Percentiles rank a stretch among this genome's conserved stretches.
These are phyloP conservation scores for Callospermophilus lateralis DNA, from an alignment of 2,113 vertebrate species.

Conservation along the genomic window DNA sequence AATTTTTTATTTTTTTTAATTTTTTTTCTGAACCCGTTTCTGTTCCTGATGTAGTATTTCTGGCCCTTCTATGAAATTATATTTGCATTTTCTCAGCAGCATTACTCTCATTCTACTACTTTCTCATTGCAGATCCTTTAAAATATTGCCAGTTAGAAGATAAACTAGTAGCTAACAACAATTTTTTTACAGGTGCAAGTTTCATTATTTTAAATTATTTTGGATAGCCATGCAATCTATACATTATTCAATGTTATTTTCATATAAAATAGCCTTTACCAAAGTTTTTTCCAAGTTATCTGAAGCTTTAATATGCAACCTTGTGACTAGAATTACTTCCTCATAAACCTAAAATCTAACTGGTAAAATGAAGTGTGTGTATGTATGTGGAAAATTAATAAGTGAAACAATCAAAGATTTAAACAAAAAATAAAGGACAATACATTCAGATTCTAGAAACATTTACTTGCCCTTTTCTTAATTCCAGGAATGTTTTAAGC, in stretches of 20 bases:
- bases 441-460: background rate
- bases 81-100: background rate
- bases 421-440: background rate
- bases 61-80: background rate
- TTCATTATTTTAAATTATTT: background rate
- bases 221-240: background rate
- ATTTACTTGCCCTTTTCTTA: background rate
- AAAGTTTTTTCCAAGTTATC: background rate
- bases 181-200: background rate
- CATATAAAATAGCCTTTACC: background rate
- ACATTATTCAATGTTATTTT: background rate
- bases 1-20: background rate
- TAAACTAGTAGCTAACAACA: background rate
- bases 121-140: background rate
- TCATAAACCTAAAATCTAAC: constrained; percentile 26
- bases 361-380: background rate
- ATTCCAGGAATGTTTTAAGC: background rate
- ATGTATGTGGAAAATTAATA: background rate
- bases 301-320: background rate
- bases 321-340: background rate
- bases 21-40: background rate
- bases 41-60: background rate
- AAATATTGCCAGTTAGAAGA: background rate
- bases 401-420: background rate
- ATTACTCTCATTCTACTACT: background rate